A percentile compares a stretch with the other conserved stretches of the same genome.
Conservation (phyloP, 2,113 vertebrate genomes). For the Oryzias woworae region DNA sequence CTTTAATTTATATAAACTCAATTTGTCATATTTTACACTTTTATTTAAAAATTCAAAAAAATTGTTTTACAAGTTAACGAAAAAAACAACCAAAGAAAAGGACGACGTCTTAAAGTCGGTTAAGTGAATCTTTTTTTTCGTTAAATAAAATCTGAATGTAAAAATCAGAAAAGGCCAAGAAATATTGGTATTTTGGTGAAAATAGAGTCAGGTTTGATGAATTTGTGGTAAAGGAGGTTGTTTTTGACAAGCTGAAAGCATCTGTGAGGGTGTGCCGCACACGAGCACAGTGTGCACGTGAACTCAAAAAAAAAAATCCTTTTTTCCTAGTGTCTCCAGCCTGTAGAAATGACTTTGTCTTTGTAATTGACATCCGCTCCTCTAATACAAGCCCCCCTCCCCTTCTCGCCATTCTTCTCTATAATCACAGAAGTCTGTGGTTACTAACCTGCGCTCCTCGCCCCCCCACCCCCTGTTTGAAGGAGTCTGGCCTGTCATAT, state of each 20-base stretch:
- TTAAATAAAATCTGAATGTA: too few relatives aligned
- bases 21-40: too few relatives aligned
- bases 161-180: too few relatives aligned
- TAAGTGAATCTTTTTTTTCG: too few relatives aligned
- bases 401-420: constrained; percentile 60
- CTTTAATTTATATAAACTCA: too few relatives aligned
- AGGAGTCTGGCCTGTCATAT: constrained; percentile 73
- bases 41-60: too few relatives aligned
- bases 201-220: too few relatives aligned
- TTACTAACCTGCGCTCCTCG: constrained; percentile 71
- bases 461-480: constrained; percentile 58
- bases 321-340: constrained; percentile 29
- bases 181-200: too few relatives aligned
- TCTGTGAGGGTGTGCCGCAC: not conserved
- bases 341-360: constrained; percentile 66
- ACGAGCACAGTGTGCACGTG: constrained; percentile 43
- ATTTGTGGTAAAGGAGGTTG: too few relatives aligned
- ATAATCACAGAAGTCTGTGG: constrained; percentile 66
- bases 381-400: constrained; percentile 34
- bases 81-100: too few relatives aligned
- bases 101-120: too few relatives aligned
- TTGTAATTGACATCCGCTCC: constrained; percentile 76
- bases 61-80: too few relatives aligned
- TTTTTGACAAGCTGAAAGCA: constrained; percentile 4
- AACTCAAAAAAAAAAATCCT: constrained; percentile 64